phyloP scores from a whole-genome alignment of 53 echinoderm and acorn worm species.

The Luidia sarsii region DNA sequence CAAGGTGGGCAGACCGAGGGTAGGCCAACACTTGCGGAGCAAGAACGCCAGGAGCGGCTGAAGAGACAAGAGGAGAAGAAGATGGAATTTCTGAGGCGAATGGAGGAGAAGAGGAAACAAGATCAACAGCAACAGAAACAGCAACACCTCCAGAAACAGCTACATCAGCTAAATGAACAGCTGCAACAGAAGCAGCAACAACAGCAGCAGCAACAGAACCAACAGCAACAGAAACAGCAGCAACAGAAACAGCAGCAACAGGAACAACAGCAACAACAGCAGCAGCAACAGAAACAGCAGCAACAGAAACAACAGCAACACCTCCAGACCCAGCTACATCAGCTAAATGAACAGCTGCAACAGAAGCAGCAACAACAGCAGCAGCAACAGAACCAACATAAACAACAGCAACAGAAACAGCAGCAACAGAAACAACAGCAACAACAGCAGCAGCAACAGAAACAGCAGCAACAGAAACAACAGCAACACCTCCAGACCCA shows the following conservation, averaged over 20 bases:
- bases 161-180: not conserved
- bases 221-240: not conserved
- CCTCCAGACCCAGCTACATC: not conserved
- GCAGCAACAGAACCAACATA: not conserved
- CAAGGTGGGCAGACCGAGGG: not conserved
- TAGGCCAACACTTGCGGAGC: slow-evolving; percentile 61
- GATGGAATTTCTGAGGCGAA: slow-evolving; percentile 69
- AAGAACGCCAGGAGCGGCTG: slow-evolving; percentile 74
- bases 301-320: not conserved
- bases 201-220: not conserved
- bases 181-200: not conserved
- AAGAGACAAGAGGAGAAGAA: slow-evolving; percentile 90
- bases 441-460: not conserved
- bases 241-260: not conserved
- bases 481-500: not conserved
- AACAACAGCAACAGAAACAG: not conserved
- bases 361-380: not conserved
- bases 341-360: not conserved
- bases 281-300: not conserved
- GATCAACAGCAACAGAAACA: not conserved
- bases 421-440: not conserved
- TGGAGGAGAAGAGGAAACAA: slow-evolving; percentile 64
- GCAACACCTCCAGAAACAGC: not conserved
- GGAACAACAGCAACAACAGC: not conserved
- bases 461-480: not conserved